Conservation (phyloP, 1,140 invertebrate species). For the Camponotus vicinus region DNA sequence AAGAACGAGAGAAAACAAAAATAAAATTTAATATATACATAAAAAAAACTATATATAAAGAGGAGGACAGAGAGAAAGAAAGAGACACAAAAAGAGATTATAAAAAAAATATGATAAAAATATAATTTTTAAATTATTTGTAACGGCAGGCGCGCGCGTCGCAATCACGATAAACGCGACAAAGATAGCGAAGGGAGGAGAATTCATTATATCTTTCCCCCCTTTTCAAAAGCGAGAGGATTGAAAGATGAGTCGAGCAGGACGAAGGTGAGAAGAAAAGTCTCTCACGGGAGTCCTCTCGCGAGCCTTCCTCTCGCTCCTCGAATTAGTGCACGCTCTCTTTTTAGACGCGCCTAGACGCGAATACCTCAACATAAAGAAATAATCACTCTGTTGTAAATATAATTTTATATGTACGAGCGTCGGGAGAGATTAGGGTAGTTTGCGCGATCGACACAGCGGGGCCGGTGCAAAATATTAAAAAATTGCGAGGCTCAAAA, state of each 20-base stretch:
- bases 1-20: slow-evolving; percentile 37
- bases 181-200: slow-evolving; percentile 38
- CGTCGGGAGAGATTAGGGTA: slow-evolving; percentile 45
- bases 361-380: slow-evolving; percentile 79
- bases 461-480: not conserved
- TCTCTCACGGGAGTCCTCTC: not conserved
- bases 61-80: not conserved
- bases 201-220: slow-evolving; percentile 37
- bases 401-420: slow-evolving; percentile 79
- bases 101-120: slow-evolving; percentile 60
- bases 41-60: slow-evolving; percentile 55
- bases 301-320: slow-evolving; percentile 60
- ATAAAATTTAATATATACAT: slow-evolving; percentile 58
- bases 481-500: not conserved
- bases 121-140: slow-evolving; percentile 78
- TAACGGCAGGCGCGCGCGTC: slow-evolving; percentile 55
- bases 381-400: slow-evolving; percentile 80
- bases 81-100: slow-evolving; percentile 53
- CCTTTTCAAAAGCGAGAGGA: slow-evolving; percentile 45
- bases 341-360: slow-evolving; percentile 74
- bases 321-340: slow-evolving; percentile 70
- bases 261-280: not conserved
- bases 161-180: not conserved
- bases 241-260: not conserved
- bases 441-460: slow-evolving; percentile 60